Evolutionary conservation across 1,140 invertebrate genomes (phyloP).

Genomic region (Trichonephila inaurata): DNA sequence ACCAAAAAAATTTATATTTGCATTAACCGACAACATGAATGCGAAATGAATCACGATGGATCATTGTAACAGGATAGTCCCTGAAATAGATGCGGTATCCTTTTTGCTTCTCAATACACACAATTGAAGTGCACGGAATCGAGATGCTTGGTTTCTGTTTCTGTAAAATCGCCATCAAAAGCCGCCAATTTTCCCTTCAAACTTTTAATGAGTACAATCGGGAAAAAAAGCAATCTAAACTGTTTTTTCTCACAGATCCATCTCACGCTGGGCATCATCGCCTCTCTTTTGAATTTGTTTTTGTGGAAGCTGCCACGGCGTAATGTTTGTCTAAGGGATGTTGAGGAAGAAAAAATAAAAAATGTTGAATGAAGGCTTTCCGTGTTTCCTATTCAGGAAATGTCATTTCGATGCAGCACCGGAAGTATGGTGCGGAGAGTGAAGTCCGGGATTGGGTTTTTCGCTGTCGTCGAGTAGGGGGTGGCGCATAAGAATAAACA

Average conservation of each 20-base stretch:
- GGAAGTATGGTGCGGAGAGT: conserved; percentile 58
- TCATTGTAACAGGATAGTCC: too few species aligned
- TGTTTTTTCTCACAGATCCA: neutral
- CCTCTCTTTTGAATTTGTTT: neutral
- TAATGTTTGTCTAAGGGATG: conserved; percentile 18
- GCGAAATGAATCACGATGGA: too few species aligned
- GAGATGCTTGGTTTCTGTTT: too few species aligned
- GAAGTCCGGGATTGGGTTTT: conserved; percentile 63
- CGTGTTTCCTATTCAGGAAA: conserved; percentile 68
- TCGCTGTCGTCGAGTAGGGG: neutral
- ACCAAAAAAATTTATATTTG: too few species aligned
- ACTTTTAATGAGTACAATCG: too few species aligned
- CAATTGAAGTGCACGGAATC: too few species aligned
- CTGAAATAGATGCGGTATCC: too few species aligned
- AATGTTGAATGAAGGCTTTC: conserved; percentile 27
- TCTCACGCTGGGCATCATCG: neutral
- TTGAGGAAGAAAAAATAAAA: neutral
- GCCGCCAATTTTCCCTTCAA: too few species aligned
- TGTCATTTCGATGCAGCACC: conserved; percentile 63
- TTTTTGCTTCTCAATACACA: too few species aligned
- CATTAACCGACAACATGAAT: too few species aligned
- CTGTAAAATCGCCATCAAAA: too few species aligned
- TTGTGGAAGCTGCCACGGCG: conserved; percentile 5
- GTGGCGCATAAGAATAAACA: neutral
- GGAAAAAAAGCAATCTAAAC: too few species aligned